These are phyloP conservation scores for Struthio camelus DNA, from an alignment of 2,113 vertebrate genomes.

Conservation along the genomic window DNA sequence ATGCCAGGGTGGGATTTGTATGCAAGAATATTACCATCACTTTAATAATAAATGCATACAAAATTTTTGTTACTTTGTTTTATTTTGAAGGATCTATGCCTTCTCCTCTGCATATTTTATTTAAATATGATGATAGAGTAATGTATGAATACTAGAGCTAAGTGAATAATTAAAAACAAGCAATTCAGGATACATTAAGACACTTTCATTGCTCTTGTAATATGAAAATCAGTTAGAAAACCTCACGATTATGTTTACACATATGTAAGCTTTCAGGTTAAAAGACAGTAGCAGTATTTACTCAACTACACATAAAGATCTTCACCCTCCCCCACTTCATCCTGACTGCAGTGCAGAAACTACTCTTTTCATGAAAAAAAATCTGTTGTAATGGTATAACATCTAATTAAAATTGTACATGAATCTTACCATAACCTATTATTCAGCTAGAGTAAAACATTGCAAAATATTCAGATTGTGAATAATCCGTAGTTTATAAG, in stretches of 20 bases:
- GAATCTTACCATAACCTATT: slow-evolving; percentile 14
- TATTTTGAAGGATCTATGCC: background rate
- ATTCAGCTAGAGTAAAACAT: background rate
- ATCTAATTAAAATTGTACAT: background rate
- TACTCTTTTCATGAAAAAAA: background rate
- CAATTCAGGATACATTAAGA: background rate
- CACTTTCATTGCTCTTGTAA: background rate
- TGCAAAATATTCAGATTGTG: slow-evolving; percentile 24
- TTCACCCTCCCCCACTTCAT: background rate
- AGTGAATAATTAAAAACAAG: background rate
- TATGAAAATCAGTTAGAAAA: background rate
- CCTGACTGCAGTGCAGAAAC: background rate
- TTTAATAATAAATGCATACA: too few species aligned
- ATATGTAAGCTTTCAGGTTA: background rate
- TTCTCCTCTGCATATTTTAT: background rate
- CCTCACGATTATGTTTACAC: background rate
- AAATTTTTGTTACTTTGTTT: too few species aligned
- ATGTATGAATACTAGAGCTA: background rate
- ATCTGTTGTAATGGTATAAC: background rate
- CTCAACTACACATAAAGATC: background rate
- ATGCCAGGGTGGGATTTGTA: rapidly evolving
- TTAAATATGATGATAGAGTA: background rate
- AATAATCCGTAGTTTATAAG: slow-evolving; percentile 7
- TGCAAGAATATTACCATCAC: rapidly evolving
- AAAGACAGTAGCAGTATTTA: background rate